Base-by-base conservation (phyloP, 2,797 vertebrate genomes). In the Malurus leucopterus region DNA sequence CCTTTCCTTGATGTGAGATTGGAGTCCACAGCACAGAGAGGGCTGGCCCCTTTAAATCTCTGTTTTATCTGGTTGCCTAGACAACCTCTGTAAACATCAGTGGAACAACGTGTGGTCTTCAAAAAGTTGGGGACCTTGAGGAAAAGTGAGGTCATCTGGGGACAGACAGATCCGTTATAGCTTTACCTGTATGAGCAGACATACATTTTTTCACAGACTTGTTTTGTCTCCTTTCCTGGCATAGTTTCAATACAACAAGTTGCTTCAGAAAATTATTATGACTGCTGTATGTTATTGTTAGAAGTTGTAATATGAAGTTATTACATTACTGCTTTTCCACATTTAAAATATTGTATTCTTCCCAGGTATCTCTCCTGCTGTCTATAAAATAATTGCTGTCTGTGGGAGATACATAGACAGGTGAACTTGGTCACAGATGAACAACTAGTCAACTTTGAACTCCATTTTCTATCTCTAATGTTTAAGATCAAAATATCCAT, bases 61-160 rank as follows among this genome's bases (percentile, higher is more conserved):
- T 67, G 40, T 40, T 94, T 93, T 82, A 75, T 95, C 81, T 82
- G 67, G 75, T 89, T 95, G 85, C 84, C 81, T 47, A 26, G 76
- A 82, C 68, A 94, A 87, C 53, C 22, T 20, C 61, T 53, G 84
- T 77, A 92, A 93, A 93, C 76, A 88, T 51, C 74, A 64, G 46
- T 43, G 73, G 68, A 91, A 88, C 44, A 88, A 81, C 1, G 1
- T 26, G 71, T 58, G 55, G 71, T 85, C 82, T 92, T 91, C 65
- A 67, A 47, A 86, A 94, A 82, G 54, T 90, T 77, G 58, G 32
- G 50, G 24, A 75, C 44, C 44, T 65, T 79, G 81, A 80, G 65
- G 81, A 51, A 80, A 86, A 92, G 46, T 0, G 14, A 87, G 51
- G 76, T 94, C 23, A 21, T 68, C 6, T 91, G 32, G 40, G 89